Evolutionary conservation across 2,113 vertebrate species (phyloP).

Genomic region (Bothrops jararaca): DNA sequence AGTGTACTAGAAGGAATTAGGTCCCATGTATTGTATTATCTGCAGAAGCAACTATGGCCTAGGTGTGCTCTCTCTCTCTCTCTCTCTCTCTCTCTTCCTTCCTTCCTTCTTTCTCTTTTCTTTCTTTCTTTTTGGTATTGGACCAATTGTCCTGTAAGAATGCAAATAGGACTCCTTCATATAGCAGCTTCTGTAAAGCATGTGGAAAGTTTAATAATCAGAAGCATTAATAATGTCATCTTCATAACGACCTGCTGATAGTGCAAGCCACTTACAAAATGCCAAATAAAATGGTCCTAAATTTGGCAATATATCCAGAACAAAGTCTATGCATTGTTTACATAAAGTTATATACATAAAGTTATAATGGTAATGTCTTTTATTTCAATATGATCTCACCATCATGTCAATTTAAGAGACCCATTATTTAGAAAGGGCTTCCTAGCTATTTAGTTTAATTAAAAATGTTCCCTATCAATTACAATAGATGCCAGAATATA

Average conservation of each 20-base stretch:
- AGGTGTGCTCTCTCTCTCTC: not conserved
- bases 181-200: too few relatives aligned
- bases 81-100: too few relatives aligned
- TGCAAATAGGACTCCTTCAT: not conserved
- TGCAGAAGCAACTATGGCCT: too few relatives aligned
- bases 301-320: not conserved
- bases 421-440: not conserved
- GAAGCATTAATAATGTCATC: not conserved
- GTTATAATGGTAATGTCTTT: not conserved
- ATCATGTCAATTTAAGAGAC: too few relatives aligned
- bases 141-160: not conserved
- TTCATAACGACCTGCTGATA: not conserved
- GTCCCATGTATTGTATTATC: too few relatives aligned
- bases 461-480: not conserved
- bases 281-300: not conserved
- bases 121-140: not conserved
- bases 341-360: too few relatives aligned
- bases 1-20: not conserved
- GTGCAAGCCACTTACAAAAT: not conserved
- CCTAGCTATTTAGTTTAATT: not conserved
- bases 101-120: too few relatives aligned
- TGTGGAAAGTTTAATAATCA: too few relatives aligned
- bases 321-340: not conserved
- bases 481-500: not conserved
- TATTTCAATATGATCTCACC: not conserved